Conservation (phyloP, 92 coral and sea anemone species). For the Nematostella vectensis region DNA sequence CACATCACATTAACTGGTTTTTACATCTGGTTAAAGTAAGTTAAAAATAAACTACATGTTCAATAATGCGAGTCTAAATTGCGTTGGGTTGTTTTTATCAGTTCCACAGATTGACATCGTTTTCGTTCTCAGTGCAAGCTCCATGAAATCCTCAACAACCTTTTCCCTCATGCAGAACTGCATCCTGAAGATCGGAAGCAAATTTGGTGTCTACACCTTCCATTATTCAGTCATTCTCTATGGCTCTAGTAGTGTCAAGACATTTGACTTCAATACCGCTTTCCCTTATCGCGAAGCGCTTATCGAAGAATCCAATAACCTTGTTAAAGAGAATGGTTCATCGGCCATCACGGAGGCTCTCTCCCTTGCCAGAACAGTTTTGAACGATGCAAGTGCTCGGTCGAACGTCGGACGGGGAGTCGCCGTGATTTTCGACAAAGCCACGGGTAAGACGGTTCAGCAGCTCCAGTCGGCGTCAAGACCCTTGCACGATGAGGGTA, state of each 20-base stretch:
- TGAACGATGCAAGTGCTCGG: not conserved
- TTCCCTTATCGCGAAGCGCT: slow-evolving; percentile 20
- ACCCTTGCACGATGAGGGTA: slow-evolving; percentile 19
- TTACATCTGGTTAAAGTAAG: no score
- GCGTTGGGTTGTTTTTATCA: not conserved
- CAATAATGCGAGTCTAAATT: no score
- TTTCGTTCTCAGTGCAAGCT: slow-evolving; percentile 17
- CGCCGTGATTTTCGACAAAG: slow-evolving; percentile 19
- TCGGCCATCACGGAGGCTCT: slow-evolving; percentile 14
- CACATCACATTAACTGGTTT: no score
- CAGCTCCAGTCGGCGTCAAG: slow-evolving; percentile 15
- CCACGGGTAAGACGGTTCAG: slow-evolving; percentile 5
- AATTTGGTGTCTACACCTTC: slow-evolving; percentile 26
- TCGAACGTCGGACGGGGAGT: slow-evolving; percentile 9
- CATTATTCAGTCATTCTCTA: slow-evolving; percentile 22
- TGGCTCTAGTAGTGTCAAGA: slow-evolving; percentile 5
- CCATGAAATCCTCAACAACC: not conserved
- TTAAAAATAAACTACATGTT: no score
- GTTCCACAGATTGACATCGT: slow-evolving; percentile 12
- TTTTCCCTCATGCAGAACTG: slow-evolving; percentile 15
- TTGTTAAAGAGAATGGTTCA: not conserved
- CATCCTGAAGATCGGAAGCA: slow-evolving; percentile 3
- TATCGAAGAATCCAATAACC: slow-evolving; percentile 3
- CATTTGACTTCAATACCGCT: slow-evolving; percentile 12
- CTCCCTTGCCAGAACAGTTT: not conserved